These are phyloP conservation scores for Globodera rostochiensis DNA, from an alignment of 1,140 invertebrate genomes.

Conservation along the genomic window DNA sequence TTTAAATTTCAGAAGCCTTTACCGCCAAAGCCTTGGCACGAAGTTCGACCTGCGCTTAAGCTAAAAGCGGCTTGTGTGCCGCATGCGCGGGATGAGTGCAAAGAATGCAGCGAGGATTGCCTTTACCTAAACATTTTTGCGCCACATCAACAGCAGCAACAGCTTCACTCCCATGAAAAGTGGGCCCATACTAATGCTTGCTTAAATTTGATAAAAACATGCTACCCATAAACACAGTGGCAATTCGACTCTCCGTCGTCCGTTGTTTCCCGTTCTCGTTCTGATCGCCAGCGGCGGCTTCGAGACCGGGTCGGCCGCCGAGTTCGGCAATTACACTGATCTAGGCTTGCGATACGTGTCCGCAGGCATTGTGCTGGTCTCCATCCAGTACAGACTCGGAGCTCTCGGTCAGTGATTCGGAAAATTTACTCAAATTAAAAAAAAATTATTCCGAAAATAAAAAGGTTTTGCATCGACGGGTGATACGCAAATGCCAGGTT, in stretches of 20 bases:
- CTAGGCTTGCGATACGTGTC: not conserved
- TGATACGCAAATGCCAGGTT: conserved; percentile 10
- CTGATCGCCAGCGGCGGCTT: conserved; percentile 32
- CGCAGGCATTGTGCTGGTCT: conserved; percentile 26
- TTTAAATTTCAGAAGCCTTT: conserved; percentile 34
- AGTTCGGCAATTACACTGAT: not conserved
- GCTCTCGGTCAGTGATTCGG: conserved; percentile 14
- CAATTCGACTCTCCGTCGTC: not conserved
- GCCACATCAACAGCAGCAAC: conserved; percentile 67
- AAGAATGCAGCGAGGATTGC: conserved; percentile 81
- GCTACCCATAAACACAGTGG: no score
- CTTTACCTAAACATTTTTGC: conserved; percentile 93
- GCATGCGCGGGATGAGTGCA: conserved; percentile 21
- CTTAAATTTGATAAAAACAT: no score
- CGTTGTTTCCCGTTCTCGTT: conserved; percentile 28
- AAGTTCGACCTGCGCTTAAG: conserved; percentile 16
- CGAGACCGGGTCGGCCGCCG: not conserved
- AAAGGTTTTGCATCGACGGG: conserved; percentile 15
- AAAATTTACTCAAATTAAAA: not conserved
- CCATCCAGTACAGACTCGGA: conserved; percentile 34
- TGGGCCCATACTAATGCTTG: no score
- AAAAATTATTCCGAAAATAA: not conserved
- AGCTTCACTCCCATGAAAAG: no score
- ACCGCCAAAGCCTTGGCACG: conserved; percentile 34
- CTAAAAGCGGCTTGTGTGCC: conserved; percentile 38